Evolutionary conservation across 2,888 invertebrate genomes (phyloP).

Genomic region (Hedychridium roseum): DNA sequence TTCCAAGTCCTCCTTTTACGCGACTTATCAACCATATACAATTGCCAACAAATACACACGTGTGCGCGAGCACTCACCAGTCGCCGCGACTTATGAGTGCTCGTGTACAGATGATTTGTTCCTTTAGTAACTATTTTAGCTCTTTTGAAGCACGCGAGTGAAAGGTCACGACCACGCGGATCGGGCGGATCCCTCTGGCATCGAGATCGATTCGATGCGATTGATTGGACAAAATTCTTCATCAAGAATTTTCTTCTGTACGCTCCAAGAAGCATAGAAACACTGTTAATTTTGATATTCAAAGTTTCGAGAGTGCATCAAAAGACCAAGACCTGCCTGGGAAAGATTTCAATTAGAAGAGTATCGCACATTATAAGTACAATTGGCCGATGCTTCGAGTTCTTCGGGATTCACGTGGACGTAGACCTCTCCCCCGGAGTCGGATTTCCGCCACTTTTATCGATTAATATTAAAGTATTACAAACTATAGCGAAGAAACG

Average conservation of each 20-base stretch:
- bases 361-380: neutral
- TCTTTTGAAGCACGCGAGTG: slow-evolving; percentile 23
- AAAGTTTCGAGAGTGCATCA: too few species aligned
- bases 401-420: too few species aligned
- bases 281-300: too few species aligned
- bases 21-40: slow-evolving; percentile 29
- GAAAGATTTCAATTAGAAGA: too few species aligned
- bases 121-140: slow-evolving; percentile 27
- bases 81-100: slow-evolving; percentile 18
- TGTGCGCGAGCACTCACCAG: slow-evolving; percentile 27
- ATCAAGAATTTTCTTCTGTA: too few species aligned
- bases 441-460: slow-evolving; percentile 24
- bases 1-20: slow-evolving; percentile 12
- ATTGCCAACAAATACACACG: slow-evolving; percentile 34
- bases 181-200: neutral
- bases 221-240: too few species aligned
- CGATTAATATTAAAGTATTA: slow-evolving; percentile 48
- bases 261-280: too few species aligned
- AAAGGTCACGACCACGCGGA: slow-evolving; percentile 29
- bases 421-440: slow-evolving; percentile 23
- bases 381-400: slow-evolving; percentile 4
- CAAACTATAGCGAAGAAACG: slow-evolving; percentile 42
- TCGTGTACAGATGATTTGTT: slow-evolving; percentile 23
- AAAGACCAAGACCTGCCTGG: too few species aligned
- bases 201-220: too few species aligned